phyloP scores from a whole-genome alignment of 2,797 vertebrate species.

The Mareca strepera region DNA sequence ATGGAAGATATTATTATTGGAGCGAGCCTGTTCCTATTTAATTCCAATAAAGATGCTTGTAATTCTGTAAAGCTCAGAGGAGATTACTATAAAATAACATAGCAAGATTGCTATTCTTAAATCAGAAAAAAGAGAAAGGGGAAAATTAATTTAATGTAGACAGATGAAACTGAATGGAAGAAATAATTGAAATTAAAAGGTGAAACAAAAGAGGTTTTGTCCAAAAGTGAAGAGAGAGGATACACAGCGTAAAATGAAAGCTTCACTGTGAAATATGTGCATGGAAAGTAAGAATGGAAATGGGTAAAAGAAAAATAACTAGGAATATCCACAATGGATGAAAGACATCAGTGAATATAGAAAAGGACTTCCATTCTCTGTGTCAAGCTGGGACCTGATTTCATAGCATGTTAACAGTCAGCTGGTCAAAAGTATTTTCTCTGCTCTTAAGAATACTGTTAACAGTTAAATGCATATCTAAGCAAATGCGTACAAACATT shows the following conservation, averaged over 20 bases:
- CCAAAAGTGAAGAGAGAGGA: neutral
- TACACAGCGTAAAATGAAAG: neutral
- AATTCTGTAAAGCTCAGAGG: neutral
- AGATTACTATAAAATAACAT: neutral
- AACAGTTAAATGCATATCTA: neutral
- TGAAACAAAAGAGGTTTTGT: neutral
- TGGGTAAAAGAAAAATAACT: neutral
- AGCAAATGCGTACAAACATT: neutral
- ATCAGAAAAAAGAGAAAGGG: neutral
- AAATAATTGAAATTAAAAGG: neutral
- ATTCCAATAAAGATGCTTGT: constrained; percentile 16
- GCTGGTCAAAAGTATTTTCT: neutral
- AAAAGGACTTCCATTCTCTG: neutral
- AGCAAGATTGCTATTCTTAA: neutral
- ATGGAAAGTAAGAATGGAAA: neutral
- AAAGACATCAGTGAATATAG: neutral
- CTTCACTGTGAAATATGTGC: neutral
- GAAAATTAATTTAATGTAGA: neutral
- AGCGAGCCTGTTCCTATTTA: neutral
- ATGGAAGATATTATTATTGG: neutral
- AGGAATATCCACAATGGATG: neutral
- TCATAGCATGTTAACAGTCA: neutral
- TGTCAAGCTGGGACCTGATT: neutral
- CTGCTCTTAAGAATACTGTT: neutral
- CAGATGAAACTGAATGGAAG: neutral